These are phyloP conservation scores for Carabus problematicus DNA, from an alignment of 2,888 invertebrate species.

Conservation along the genomic window DNA sequence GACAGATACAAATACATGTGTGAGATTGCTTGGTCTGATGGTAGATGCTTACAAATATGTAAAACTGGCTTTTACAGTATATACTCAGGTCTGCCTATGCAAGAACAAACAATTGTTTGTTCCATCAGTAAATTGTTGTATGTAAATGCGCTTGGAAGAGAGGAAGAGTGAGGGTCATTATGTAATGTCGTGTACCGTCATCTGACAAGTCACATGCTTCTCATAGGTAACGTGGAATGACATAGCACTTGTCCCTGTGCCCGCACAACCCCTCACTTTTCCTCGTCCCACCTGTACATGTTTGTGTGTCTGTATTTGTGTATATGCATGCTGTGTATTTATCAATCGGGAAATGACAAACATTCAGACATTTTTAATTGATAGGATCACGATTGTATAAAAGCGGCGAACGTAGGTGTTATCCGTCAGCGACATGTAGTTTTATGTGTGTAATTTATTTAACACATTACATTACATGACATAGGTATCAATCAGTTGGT, in stretches of 20 bases:
- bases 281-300: background rate
- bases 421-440: constrained; percentile 16
- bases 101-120: constrained; percentile 24
- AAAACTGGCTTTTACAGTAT: too few species aligned
- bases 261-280: background rate
- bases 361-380: background rate
- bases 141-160: constrained; percentile 7
- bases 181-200: constrained; percentile 22
- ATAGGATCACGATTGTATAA: background rate
- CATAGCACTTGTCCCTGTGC: background rate
- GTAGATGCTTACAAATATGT: too few species aligned
- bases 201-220: constrained; percentile 34
- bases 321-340: constrained; percentile 4
- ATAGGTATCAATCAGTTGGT: background rate
- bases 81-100: background rate
- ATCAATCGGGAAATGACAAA: background rate
- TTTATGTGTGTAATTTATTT: background rate
- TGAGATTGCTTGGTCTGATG: too few species aligned
- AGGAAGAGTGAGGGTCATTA: constrained; percentile 5
- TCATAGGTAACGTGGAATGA: too few species aligned
- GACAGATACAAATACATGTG: too few species aligned
- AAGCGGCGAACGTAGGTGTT: background rate
- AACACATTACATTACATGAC: constrained; percentile 5
- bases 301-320: constrained; percentile 3
- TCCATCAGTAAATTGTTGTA: constrained; percentile 13